Conservation (phyloP, 2,113 vertebrate genomes). For the Laticauda laticaudata region DNA sequence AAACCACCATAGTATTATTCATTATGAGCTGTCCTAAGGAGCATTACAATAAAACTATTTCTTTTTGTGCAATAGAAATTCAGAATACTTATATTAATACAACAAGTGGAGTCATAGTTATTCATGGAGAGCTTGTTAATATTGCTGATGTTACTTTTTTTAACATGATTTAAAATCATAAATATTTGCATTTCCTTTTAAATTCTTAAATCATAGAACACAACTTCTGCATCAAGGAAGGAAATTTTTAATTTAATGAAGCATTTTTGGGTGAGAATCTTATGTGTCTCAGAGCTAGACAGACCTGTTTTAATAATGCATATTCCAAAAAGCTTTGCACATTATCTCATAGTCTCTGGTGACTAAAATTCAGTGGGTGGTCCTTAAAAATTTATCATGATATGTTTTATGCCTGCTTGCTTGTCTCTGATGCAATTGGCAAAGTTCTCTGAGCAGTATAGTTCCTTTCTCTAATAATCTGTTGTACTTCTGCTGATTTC, state of each 20-base stretch:
- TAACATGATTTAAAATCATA: not conserved
- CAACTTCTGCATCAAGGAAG: not conserved
- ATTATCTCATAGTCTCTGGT: constrained; percentile 63
- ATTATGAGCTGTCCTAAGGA: not conserved
- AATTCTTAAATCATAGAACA: not conserved
- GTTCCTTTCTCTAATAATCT: constrained; percentile 47
- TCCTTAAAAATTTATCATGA: constrained; percentile 71
- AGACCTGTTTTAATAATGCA: constrained; percentile 63
- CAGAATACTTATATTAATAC: not conserved
- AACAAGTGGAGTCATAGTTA: not conserved
- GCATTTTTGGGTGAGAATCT: not conserved
- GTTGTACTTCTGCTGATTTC: constrained; percentile 59
- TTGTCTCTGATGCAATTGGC: constrained; percentile 61
- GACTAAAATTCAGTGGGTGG: constrained; percentile 56
- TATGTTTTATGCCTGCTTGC: constrained; percentile 59
- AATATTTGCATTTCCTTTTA: not conserved
- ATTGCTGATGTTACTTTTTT: constrained; percentile 19
- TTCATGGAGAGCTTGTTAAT: fast-evolving
- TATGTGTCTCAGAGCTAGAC: constrained; percentile 46
- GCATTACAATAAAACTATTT: not conserved
- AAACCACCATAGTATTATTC: too few species aligned
- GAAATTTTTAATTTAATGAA: not conserved
- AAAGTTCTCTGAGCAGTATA: constrained; percentile 49
- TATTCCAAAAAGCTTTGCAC: constrained; percentile 50
- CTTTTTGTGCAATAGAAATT: not conserved